Conservation (phyloP, 2,113 vertebrate species). For the Tachuris rubrigastra region DNA sequence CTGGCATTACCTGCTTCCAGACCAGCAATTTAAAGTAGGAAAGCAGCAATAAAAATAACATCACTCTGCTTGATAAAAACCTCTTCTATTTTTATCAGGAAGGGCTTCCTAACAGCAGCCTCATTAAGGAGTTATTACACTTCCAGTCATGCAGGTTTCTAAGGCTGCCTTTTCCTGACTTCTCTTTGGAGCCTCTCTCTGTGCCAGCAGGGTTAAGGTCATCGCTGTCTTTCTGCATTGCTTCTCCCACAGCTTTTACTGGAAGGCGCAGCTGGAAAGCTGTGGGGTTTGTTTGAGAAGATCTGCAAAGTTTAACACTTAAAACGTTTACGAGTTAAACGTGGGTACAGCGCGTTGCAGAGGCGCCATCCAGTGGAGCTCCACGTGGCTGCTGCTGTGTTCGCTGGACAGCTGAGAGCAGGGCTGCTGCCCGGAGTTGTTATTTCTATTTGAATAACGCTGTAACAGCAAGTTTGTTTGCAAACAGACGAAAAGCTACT, state of each 20-base stretch:
- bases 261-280: background rate
- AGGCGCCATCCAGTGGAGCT: constrained; percentile 3
- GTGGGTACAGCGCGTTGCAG: background rate
- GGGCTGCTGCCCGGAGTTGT: background rate
- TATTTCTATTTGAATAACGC: rapidly evolving
- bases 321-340: rapidly evolving
- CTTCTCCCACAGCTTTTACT: background rate
- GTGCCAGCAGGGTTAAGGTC: background rate
- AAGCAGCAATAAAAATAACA: background rate
- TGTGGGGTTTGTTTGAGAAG: background rate
- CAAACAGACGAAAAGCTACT: background rate
- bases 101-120: background rate
- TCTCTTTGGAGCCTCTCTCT: background rate
- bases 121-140: background rate
- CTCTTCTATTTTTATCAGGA: background rate
- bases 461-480: background rate
- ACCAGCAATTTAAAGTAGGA: background rate
- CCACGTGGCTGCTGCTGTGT: background rate
- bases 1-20: background rate
- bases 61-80: background rate
- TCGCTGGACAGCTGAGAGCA: rapidly evolving
- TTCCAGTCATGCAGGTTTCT: background rate
- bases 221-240: background rate
- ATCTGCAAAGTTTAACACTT: background rate
- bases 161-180: background rate